These are phyloP conservation scores for Erithacus rubecula DNA, from an alignment of 2,797 vertebrate species.

Conservation along the genomic window DNA sequence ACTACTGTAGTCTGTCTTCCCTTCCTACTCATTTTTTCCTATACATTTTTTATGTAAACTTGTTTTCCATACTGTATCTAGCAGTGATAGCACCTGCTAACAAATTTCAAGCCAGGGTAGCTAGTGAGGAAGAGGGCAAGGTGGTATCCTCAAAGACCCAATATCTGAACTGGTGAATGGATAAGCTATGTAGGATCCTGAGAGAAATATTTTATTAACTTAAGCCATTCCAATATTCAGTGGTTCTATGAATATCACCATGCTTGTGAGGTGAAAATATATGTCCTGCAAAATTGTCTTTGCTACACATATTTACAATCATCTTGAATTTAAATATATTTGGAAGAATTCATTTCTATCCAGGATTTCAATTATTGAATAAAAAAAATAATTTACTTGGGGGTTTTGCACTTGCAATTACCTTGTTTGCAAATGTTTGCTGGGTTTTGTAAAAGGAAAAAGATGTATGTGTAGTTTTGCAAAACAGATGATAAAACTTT, in stretches of 20 bases:
- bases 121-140: neutral
- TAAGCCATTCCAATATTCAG: neutral
- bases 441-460: neutral
- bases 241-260: neutral
- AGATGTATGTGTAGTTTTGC: rapidly evolving
- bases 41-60: neutral
- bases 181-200: neutral
- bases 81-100: neutral
- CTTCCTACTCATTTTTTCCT: neutral
- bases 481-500: neutral
- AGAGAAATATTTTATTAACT: neutral
- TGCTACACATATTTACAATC: neutral
- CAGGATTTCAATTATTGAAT: neutral
- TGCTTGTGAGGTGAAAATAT: neutral
- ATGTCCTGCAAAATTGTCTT: neutral
- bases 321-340: neutral
- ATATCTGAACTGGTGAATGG: neutral
- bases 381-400: neutral
- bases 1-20: neutral
- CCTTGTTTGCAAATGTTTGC: neutral
- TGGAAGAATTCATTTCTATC: neutral
- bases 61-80: neutral
- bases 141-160: neutral
- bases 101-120: neutral
- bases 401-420: neutral